A percentile compares a stretch with the other conserved stretches of the same genome.
Evolutionary conservation across 2,113 vertebrate genomes (phyloP).

Genomic region (Sylvilagus bachmani): DNA sequence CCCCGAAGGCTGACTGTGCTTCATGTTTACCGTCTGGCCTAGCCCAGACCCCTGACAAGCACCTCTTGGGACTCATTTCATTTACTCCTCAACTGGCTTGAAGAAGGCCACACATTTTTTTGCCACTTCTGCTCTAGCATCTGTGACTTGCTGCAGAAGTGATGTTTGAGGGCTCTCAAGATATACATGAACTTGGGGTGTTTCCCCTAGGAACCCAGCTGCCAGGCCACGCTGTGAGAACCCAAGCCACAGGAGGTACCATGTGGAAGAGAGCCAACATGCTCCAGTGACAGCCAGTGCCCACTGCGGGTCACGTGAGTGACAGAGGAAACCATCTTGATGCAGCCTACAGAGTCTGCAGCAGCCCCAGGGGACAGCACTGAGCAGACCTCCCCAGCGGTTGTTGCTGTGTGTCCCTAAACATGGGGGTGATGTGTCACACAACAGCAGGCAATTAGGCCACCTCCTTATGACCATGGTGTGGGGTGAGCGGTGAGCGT

Average conservation of each 20-base stretch:
- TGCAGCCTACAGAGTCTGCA: not conserved
- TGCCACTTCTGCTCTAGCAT: not conserved
- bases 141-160: not conserved
- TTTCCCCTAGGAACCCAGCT: not conserved
- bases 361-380: not conserved
- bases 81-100: not conserved
- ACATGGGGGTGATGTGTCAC: not conserved
- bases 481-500: not conserved
- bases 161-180: not conserved
- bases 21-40: not conserved
- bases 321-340: not conserved
- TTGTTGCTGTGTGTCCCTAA: not conserved
- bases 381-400: not conserved
- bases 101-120: not conserved
- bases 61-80: not conserved
- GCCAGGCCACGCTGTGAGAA: not conserved
- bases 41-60: not conserved
- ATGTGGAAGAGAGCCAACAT: not conserved
- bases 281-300: not conserved
- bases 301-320: not conserved
- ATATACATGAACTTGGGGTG: not conserved
- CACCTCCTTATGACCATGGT: not conserved
- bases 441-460: not conserved
- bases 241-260: not conserved
- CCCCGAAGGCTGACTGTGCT: no score